Evolutionary conservation across 2,888 invertebrate genomes (phyloP).

Genomic region (Conus canariensis): DNA sequence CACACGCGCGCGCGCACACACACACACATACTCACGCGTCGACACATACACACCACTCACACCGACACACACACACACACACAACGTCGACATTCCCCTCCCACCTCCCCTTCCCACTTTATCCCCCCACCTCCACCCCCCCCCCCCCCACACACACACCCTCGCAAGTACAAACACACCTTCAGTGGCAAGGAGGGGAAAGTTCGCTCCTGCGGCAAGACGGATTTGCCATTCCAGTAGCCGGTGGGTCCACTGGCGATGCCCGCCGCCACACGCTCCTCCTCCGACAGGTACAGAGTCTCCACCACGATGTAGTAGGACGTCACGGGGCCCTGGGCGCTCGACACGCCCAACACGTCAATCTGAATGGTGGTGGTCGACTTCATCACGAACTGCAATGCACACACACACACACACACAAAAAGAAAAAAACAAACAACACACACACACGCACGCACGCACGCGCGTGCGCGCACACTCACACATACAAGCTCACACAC

Average conservation of each 20-base stretch:
- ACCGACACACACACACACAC: no score
- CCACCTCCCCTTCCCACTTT: no score
- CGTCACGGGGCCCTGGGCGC: neutral
- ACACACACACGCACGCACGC: neutral
- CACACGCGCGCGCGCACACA: neutral
- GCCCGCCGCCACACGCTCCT: slow-evolving; percentile 6
- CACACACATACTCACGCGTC: neutral
- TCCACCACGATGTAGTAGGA: slow-evolving; percentile 31
- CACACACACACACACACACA: neutral
- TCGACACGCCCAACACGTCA: neutral
- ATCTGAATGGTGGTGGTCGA: neutral
- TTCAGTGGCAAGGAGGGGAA: no score
- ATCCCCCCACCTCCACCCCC: no score
- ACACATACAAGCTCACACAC: neutral
- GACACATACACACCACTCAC: neutral
- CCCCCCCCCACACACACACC: no score
- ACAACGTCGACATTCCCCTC: no score
- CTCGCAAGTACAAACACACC: no score
- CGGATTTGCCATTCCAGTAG: neutral
- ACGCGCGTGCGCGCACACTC: no score
- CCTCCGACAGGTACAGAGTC: neutral
- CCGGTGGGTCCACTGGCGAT: slow-evolving; percentile 12
- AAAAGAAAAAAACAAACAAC: neutral
- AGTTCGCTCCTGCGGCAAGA: neutral
- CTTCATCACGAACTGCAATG: neutral